Evolutionary conservation across 2,888 invertebrate species (phyloP), one percentile per base, ranked within the genome.

Genomic region (Ormyrus rosae): DNA sequence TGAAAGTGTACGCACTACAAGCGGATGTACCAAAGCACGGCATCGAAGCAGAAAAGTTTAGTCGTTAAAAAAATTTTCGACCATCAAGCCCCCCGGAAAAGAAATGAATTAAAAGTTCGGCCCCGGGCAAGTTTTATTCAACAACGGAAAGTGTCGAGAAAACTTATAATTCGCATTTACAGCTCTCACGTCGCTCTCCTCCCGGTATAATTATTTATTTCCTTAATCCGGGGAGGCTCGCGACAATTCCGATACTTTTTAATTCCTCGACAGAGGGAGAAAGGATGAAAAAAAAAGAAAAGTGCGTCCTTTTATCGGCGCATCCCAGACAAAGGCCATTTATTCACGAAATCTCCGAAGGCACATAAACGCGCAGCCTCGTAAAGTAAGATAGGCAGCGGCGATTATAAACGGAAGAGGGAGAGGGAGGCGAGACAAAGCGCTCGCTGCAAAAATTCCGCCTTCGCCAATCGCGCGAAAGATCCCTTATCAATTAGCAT

Each of bases 401-500:
- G n/a, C 61, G 71, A 61, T 61, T 60, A 71, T 50, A 45, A 11
- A 61, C 60, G 7, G 8, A 51, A 68, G 10, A 51, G 34, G 3
- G 34, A 34, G 4, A 34, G 34, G 34, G 34, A 34, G 34, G 4
- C 4, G 34, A 34, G 3, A 34, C 34, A 34, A 34, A 34, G 34
- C 34, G 34, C 34, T 34, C 34, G 34, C 34, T 4, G 34, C 2
- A 34, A 34, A 34, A 34, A 34, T 34, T 34, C 34, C 34, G 34
- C 34, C 34, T 34, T 34, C 34, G 34, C 34, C 34, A 34, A 34
- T 34, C 34, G 34, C 34, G 34, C 34, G 34, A 34, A 2, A 34
- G 56, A 77, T 64, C 64, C 64, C 55, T 64, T 78, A 78, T 78
- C 71, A 78, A 78, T 70, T 51, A 64, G 34, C 76, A 64, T 69